Conservation (phyloP, 2,888 invertebrate genomes). For the Drosophila barbarae region DNA sequence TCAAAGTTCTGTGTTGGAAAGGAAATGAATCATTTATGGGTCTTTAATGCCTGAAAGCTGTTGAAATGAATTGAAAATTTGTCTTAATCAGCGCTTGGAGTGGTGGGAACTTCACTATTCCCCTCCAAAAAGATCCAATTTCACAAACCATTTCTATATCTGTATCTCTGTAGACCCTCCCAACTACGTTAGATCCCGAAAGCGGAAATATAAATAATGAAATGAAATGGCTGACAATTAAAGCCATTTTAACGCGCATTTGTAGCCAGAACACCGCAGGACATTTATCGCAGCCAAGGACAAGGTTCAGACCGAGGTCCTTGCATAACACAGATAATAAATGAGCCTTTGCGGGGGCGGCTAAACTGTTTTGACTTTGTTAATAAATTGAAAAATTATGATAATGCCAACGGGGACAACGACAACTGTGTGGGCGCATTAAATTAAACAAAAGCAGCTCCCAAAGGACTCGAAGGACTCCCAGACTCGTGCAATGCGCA, state of each 20-base stretch:
- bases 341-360: conserved; percentile 50
- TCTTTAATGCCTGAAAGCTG: conserved; percentile 33
- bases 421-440: conserved; percentile 62
- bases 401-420: conserved; percentile 56
- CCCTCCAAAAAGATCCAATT: conserved; percentile 27
- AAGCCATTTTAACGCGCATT: conserved; percentile 69
- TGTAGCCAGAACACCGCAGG: conserved; percentile 46
- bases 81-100: conserved; percentile 59
- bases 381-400: conserved; percentile 75
- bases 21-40: conserved; percentile 68
- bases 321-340: conserved; percentile 63
- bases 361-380: conserved; percentile 76
- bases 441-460: conserved; percentile 62
- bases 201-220: conserved; percentile 69
- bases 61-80: conserved; percentile 53
- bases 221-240: conserved; percentile 58
- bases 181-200: conserved; percentile 21
- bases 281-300: conserved; percentile 38
- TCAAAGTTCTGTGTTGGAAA: conserved; percentile 46
- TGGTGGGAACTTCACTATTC: conserved; percentile 31
- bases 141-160: conserved; percentile 34
- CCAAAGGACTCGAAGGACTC: conserved; percentile 36
- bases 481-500: conserved; percentile 64
- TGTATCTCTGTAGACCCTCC: neutral
- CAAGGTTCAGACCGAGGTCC: conserved; percentile 36